These are phyloP conservation scores for Pogonophryne albipinna DNA, from an alignment of 2,797 vertebrate genomes.

Conservation along the genomic window DNA sequence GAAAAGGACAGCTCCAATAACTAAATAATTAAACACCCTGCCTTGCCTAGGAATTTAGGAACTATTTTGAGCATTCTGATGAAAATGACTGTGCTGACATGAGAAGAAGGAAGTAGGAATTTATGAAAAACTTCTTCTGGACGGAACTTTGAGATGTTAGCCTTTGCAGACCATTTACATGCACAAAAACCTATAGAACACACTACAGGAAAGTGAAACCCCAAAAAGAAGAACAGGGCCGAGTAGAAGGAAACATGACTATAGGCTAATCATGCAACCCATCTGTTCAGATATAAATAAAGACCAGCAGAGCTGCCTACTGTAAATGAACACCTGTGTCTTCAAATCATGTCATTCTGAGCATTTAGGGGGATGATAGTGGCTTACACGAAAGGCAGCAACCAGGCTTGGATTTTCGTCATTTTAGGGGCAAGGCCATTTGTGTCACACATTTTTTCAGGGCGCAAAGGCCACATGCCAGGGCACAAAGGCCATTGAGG, in stretches of 20 bases:
- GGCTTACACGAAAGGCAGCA: not conserved
- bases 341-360: not conserved
- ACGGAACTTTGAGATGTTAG: no score
- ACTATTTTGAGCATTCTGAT: not conserved
- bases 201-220: no score
- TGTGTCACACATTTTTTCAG: no score
- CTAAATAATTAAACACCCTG: not conserved
- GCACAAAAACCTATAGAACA: no score
- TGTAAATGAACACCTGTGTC: constrained; percentile 3
- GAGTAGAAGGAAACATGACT: not conserved
- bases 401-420: no score
- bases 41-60: not conserved
- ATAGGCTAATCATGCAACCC: not conserved
- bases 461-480: no score
- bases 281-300: constrained; percentile 12
- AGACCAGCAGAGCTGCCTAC: constrained; percentile 14
- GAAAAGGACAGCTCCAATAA: not conserved
- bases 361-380: not conserved
- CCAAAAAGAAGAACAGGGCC: no score
- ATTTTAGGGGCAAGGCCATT: no score
- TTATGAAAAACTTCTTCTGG: not conserved
- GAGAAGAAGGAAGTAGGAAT: not conserved
- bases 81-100: not conserved
- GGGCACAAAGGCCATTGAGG: no score
- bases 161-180: no score